phyloP scores from a whole-genome alignment of 2,888 invertebrate species.

The Scaptomyza caliginosa region DNA sequence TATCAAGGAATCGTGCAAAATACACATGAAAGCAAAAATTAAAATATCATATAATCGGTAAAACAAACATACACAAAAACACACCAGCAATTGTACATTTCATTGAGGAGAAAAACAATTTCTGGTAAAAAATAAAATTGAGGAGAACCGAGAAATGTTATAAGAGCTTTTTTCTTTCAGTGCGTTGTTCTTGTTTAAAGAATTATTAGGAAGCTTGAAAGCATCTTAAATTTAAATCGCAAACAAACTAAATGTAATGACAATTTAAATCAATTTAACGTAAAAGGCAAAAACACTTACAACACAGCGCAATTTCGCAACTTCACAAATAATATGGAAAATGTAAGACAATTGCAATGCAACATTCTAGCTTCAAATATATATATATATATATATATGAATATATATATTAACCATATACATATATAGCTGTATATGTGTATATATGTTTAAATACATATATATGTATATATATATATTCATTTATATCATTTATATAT shows the following conservation, averaged over 20 bases:
- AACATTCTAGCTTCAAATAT: too few relatives aligned
- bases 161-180: constrained; percentile 17
- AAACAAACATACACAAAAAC: constrained; percentile 12
- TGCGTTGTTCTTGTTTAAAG: constrained; percentile 81
- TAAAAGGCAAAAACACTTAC: constrained; percentile 12
- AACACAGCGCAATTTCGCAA: constrained; percentile 13
- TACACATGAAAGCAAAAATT: constrained; percentile 1
- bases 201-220: constrained; percentile 49
- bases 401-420: constrained; percentile 36
- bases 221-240: constrained; percentile 9
- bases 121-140: constrained; percentile 15
- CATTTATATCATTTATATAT: constrained; percentile 52
- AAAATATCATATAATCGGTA: constrained; percentile 4
- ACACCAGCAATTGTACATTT: constrained; percentile 3
- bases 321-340: constrained; percentile 1
- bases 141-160: constrained; percentile 10
- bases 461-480: constrained; percentile 41
- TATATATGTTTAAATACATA: constrained; percentile 7
- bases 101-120: constrained; percentile 8
- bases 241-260: constrained; percentile 16
- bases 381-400: constrained; percentile 38
- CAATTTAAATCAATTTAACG: constrained; percentile 29
- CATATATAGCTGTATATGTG: constrained; percentile 31
- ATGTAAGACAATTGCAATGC: constrained; percentile 21
- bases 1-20: constrained; percentile 15